Base-by-base conservation (phyloP, 1,140 invertebrate genomes). In the Stegodyphus mimosarum region DNA sequence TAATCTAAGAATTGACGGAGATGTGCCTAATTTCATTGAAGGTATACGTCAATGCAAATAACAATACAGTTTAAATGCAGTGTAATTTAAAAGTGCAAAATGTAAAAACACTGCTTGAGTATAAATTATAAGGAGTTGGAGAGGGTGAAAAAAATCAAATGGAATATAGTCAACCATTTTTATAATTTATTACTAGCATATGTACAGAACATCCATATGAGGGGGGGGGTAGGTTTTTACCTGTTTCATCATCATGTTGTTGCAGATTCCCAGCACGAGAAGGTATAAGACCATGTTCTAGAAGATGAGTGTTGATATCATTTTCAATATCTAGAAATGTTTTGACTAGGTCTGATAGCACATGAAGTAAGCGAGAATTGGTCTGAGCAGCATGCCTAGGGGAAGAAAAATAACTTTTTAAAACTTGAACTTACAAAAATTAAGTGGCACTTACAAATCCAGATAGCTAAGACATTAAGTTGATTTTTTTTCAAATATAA, bases 341-440 rank as follows among this genome's bases (percentile, higher is more conserved):
- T 71, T 88, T 88, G 51, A 88, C 88, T 51, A 88, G 64, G 75
- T 88, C 87, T 10, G 87, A 88, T 50, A 88, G 55, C 6, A 88
- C 88, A 60, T 86, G 69, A 15, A 88, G 78, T 13, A 88, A 49
- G 11, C 88, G 80, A 77, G 74, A 67, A 49, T 87, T 87, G 63
- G 88, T 87, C 51, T 84, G 81, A 11, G 87, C 87, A 51, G 80
- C 79, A 76, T 87, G 63, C 17, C 76, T 79, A n/a, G 6, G 33
- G 18, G 5, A 52, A n/a, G n/a, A 10, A 74, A 53, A 51, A 6
- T 52, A 7, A 53, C n/a, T 6, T 74, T 53, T n/a, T 52, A 33
- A 33, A 33, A 33, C 33, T 33, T 33, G 33, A 33, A 33, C 33
- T 33, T 33, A 33, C 33, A 33, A 33, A 33, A 33, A 1, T 33